Evolutionary conservation across 2,113 vertebrate genomes (phyloP).

Genomic region (Odocoileus virginianus): DNA sequence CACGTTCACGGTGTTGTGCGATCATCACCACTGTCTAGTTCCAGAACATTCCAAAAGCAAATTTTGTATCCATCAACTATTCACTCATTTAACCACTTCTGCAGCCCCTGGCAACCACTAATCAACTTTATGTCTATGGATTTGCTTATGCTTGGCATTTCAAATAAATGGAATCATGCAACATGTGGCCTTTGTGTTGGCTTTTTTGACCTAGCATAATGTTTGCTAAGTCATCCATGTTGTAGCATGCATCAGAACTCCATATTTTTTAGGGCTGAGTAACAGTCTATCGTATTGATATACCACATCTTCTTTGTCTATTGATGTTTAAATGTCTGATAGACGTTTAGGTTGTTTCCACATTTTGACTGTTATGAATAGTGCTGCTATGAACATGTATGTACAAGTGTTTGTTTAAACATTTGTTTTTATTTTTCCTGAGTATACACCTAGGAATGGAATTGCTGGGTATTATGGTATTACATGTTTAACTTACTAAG

Average conservation of each 20-base stretch:
- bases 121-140: neutral
- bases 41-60: neutral
- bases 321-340: neutral
- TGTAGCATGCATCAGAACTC: neutral
- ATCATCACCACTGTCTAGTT: neutral
- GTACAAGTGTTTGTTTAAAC: neutral
- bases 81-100: neutral
- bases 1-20: neutral
- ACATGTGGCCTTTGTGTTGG: neutral
- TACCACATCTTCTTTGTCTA: neutral
- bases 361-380: neutral
- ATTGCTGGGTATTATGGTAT: neutral
- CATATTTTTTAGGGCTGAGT: neutral
- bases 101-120: neutral
- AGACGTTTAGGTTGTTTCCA: neutral
- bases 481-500: neutral
- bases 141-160: neutral
- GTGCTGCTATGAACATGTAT: neutral
- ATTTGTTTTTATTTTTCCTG: neutral
- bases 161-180: neutral
- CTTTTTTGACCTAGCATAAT: neutral
- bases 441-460: neutral
- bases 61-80: neutral
- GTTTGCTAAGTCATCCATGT: neutral
- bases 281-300: neutral